Conservation (phyloP, 2,888 invertebrate species). For the Limnephilus auricula region DNA sequence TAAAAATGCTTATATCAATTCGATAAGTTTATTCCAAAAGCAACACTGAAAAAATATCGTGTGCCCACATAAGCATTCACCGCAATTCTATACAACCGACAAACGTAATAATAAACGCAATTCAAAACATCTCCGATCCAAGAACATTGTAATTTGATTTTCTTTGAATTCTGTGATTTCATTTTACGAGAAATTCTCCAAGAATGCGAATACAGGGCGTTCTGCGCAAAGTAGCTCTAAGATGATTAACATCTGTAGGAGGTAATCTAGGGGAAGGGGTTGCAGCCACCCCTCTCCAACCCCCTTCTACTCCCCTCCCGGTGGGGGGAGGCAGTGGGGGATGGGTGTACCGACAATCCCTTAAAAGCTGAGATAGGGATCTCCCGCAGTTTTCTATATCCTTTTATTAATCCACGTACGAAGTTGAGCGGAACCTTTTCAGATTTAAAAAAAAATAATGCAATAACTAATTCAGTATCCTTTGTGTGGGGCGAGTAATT, state of each 20-base stretch:
- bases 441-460: background rate
- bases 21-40: background rate
- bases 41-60: background rate
- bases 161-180: slow-evolving; percentile 26
- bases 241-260: slow-evolving; percentile 25
- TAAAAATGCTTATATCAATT: too few relatives aligned
- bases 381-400: slow-evolving; percentile 36
- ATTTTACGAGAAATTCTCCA: background rate
- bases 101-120: background rate
- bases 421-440: slow-evolving; percentile 10
- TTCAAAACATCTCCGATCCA: background rate
- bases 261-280: slow-evolving; percentile 11
- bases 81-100: background rate
- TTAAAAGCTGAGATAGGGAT: slow-evolving; percentile 42
- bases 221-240: background rate
- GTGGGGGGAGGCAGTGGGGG: background rate
- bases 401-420: slow-evolving; percentile 32
- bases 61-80: background rate
- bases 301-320: background rate
- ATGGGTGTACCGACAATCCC: slow-evolving; percentile 25
- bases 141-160: slow-evolving; percentile 11
- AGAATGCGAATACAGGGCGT: background rate
- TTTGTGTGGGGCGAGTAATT: too few relatives aligned
- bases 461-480: background rate
- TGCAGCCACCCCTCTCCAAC: background rate